Percentiles rank a stretch among this genome's conserved stretches.
These are phyloP conservation scores for Uropetala carovei DNA, from an alignment of 2,888 invertebrate genomes.

Conservation along the genomic window DNA sequence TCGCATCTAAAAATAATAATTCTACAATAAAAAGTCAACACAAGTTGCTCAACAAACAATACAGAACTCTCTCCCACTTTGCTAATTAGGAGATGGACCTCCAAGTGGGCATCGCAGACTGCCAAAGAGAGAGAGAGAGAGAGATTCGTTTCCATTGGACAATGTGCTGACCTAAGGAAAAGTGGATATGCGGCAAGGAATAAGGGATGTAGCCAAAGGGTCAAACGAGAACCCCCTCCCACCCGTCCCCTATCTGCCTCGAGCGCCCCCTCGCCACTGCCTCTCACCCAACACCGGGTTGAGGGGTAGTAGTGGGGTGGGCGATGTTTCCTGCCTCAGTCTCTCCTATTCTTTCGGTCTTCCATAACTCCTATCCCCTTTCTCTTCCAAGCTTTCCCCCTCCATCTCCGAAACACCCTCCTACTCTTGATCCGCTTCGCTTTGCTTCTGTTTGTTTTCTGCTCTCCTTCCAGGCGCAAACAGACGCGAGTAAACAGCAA, in stretches of 20 bases:
- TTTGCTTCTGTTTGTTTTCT: conserved; percentile 65
- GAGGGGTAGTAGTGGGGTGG: neutral
- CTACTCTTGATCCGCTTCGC: conserved; percentile 42
- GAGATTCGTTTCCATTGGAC: conserved; percentile 42
- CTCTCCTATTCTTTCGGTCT: conserved; percentile 52
- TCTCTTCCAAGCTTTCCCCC: neutral
- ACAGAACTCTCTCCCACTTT: conserved; percentile 27
- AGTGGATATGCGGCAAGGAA: conserved; percentile 8
- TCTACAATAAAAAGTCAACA: no score
- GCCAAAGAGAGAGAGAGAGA: conserved; percentile 6
- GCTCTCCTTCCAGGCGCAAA: conserved; percentile 65
- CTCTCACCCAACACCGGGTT: neutral
- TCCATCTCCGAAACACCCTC: conserved; percentile 1
- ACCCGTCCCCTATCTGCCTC: neutral
- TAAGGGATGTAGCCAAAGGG: neutral
- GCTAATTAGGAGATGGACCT: conserved; percentile 60
- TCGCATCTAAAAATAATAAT: no score
- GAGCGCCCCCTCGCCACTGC: neutral
- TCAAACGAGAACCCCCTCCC: neutral
- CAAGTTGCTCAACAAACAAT: neutral
- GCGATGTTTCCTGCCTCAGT: no score
- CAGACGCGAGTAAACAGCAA: conserved; percentile 65
- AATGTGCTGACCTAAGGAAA: conserved; percentile 60
- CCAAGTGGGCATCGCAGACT: conserved; percentile 46
- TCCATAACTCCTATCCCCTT: conserved; percentile 30